Conservation (phyloP, 2,113 vertebrate species). For the Anseranas semipalmata region DNA sequence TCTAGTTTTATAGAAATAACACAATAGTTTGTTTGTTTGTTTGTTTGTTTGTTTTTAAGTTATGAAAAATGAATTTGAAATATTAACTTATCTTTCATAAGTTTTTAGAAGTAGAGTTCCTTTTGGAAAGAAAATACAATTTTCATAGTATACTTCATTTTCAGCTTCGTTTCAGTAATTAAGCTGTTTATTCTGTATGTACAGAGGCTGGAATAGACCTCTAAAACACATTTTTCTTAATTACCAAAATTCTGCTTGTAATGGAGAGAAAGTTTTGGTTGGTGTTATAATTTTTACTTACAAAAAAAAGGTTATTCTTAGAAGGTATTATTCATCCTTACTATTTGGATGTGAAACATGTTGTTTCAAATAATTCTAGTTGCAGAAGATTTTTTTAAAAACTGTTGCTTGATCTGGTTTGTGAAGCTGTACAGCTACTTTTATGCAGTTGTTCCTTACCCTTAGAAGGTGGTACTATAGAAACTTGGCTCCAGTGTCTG, state of each 20-base stretch:
- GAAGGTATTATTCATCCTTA: neutral
- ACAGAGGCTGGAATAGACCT: neutral
- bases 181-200: neutral
- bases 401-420: neutral
- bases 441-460: neutral
- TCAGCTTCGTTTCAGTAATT: neutral
- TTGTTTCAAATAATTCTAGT: neutral
- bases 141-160: neutral
- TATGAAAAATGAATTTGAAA: neutral
- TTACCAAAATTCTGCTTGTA: neutral
- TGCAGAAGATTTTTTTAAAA: neutral
- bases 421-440: neutral
- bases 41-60: neutral
- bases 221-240: neutral
- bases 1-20: neutral
- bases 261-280: neutral
- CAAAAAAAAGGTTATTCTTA: neutral
- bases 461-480: neutral
- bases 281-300: neutral
- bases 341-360: fast-evolving
- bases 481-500: neutral
- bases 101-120: neutral
- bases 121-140: neutral
- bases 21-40: neutral
- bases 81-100: neutral